Conservation (phyloP, 2,797 vertebrate genomes). For the Benthosema pterotum region DNA sequence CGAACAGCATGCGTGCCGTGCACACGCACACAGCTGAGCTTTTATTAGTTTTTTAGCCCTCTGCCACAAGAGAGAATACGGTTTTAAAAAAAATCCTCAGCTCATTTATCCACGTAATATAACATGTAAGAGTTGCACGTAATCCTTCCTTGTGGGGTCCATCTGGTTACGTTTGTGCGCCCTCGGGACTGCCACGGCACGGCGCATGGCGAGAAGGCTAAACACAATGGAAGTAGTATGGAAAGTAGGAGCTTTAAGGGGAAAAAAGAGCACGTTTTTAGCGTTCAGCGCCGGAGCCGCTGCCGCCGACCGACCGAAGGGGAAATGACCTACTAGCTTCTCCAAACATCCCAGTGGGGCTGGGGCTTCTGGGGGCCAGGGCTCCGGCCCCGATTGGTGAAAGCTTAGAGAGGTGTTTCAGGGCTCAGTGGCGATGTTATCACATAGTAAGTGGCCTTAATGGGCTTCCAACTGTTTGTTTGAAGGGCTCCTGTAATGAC, state of each 20-base stretch:
- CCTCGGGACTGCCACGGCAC: no score
- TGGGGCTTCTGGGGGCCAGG: constrained; percentile 61
- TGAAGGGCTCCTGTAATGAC: constrained; percentile 80
- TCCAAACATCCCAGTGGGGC: constrained; percentile 74
- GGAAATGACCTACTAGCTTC: constrained; percentile 78
- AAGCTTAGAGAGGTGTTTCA: constrained; percentile 78
- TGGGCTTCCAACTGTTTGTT: constrained; percentile 82
- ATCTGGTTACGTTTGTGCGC: no score
- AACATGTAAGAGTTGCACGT: no score
- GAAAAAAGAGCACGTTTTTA: constrained; percentile 37
- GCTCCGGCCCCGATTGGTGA: constrained; percentile 75
- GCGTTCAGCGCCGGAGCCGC: constrained; percentile 55
- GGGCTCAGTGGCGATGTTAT: constrained; percentile 81
- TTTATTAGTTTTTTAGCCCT: constrained; percentile 13
- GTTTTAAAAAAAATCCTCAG: constrained; percentile 12
- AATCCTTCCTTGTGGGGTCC: no score
- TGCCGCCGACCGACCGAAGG: constrained; percentile 71
- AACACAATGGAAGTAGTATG: background rate
- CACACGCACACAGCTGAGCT: constrained; percentile 28
- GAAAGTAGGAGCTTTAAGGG: constrained; percentile 25
- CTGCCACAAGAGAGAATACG: constrained; percentile 17
- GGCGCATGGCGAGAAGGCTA: no score
- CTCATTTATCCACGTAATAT: no score
- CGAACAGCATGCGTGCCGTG: no score
- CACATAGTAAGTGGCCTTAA: constrained; percentile 81